Evolutionary conservation across 2,797 vertebrate species (phyloP).

Genomic region (Balearica regulorum): DNA sequence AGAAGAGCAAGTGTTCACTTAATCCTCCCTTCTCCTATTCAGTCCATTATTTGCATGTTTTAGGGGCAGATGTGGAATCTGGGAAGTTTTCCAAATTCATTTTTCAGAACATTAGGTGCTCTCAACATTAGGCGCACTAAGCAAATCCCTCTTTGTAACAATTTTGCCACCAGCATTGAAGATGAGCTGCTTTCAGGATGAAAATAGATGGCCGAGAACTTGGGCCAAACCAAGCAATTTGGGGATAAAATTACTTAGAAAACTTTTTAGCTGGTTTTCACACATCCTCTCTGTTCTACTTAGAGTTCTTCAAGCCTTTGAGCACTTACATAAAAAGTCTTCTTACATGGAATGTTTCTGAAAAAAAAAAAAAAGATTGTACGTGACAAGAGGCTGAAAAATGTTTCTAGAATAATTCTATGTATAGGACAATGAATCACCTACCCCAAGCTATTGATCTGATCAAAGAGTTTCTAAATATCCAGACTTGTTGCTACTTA

Average conservation of each 20-base stretch:
- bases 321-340: neutral
- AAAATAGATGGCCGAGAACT: conserved; percentile 26
- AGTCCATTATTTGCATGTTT: neutral
- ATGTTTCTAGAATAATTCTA: neutral
- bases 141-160: conserved; percentile 52
- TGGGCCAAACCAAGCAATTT: conserved; percentile 34
- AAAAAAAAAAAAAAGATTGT: neutral
- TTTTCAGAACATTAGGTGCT: conserved; percentile 67
- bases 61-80: conserved; percentile 61
- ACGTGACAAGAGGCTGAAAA: neutral
- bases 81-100: conserved; percentile 65
- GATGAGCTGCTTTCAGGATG: conserved; percentile 21
- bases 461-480: neutral
- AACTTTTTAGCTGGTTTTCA: neutral
- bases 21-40: neutral
- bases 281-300: neutral
- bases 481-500: neutral
- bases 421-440: neutral
- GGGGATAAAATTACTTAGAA: neutral
- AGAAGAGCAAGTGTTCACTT: neutral
- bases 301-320: neutral
- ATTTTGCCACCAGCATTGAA: conserved; percentile 37
- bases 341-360: neutral
- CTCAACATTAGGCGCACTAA: conserved; percentile 21
- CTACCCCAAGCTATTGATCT: neutral